Base-by-base conservation (phyloP, 53 echinoderm and acorn worm species). In the Antedon mediterranea region DNA sequence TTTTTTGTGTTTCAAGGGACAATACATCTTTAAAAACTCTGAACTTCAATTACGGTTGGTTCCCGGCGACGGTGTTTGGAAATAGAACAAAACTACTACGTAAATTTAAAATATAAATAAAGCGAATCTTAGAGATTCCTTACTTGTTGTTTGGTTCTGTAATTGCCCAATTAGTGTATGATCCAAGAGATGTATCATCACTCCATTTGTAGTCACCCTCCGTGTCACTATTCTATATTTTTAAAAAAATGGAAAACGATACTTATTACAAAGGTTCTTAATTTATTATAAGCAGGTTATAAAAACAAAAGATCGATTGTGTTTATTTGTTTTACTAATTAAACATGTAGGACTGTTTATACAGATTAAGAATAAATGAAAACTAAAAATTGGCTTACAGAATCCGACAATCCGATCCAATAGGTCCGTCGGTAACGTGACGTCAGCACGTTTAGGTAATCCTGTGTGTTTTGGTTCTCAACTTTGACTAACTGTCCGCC, bases 161-260 rank as follows among this genome's bases (percentile, higher is more conserved):
- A 0, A 26, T n/a, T 5, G 0, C 71, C 92, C 92, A 92, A 42
- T 92, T 88, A 3, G 75, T 57, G 42, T 72, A 92, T 26, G 73
- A 23, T 6, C 81, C 79, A 71, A 83, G 78, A 0, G 83, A 43
- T 0, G 90, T 77, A 5, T 80, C 82, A 43, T 90, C 90, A 34
- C 82, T 82, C 90, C 90, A 90, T 32, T 82, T 71, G 77, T 88
- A 90, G 30, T 57, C 79, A 28, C 75, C 86, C 1, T 73, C 71
- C 0, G 37, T 76, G 15, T 0, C 2, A 20, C 86, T 78, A 75
- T 82, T 72, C 86, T 86, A 79, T 18, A 57, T 18, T 37, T 6
- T 37, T 8, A 26, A 57, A 57, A 57, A 18, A 57, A 3, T 57
- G 15, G 9, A 13, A 11, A 57, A 15, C 23, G 23, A 18, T 57